Base-by-base conservation (phyloP, 2,113 vertebrate species). In the Carlito syrichta region DNA sequence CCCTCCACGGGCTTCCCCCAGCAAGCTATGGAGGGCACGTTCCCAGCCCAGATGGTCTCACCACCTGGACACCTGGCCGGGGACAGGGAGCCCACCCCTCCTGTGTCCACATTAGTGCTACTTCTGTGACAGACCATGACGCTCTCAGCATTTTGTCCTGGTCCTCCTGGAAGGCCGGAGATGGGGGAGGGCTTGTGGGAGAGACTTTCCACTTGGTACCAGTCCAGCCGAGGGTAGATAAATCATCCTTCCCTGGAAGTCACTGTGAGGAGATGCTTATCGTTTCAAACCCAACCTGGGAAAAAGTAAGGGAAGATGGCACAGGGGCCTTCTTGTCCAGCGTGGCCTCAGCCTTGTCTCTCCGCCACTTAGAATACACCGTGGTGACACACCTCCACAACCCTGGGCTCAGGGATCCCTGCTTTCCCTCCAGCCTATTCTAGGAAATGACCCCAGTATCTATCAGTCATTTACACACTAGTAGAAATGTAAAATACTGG, bases 31-130 rank as follows among this genome's bases (percentile, higher is more conserved):
- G 78, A 81, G 38, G 8, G 30, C 19, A 30, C 38, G 48, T 30
- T 96, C 89, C 66, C 30, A n/a, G 54, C 88, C 92, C 82, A 89
- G 95, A 96, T 95, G 86, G 93, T 83, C 71, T 94, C 6, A 6
- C 76, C 43, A 79, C 73, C 79, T 48, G 94, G 90, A 79, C 71
- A 40, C 90, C 89, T 71, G 92, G 73, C 71, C 4, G 30, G 16
- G 19, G 93, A 56, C 48, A 8, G 16, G 4, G 50, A 74, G 54
- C 79, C 8, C 25, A 16, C 50, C 35, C 76, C 63, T 40, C 48
- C 95, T 76, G n/a, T 5, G 77, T 43, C 94, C 32, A 0, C 9
- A 16, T 86, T 54, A 58, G 25, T 62, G 63, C 43, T 2, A 66
- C 86, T 83, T 2, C 40, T 0, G 22, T 27, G 60, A 58, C 1